These are phyloP conservation scores for Novumbra hubbsi DNA, from an alignment of 2,797 vertebrate species.

Conservation along the genomic window DNA sequence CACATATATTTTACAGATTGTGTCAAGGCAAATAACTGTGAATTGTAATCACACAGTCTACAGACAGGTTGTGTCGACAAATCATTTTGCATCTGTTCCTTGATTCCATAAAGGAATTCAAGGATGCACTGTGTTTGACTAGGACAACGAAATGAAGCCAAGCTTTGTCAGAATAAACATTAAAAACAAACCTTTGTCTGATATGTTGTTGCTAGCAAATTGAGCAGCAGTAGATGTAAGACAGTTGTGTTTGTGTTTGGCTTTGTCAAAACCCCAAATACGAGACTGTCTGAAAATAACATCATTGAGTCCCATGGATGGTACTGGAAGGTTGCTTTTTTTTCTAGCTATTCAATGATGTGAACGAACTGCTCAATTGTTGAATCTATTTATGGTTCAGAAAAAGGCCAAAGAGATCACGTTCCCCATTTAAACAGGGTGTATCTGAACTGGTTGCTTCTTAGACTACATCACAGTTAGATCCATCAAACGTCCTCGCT, in stretches of 20 bases:
- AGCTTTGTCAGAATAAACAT: too few species aligned
- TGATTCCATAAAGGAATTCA: too few species aligned
- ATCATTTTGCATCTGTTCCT: too few species aligned
- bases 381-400: conserved; percentile 21
- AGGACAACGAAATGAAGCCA: too few species aligned
- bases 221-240: neutral
- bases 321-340: neutral
- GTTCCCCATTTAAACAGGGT: conserved; percentile 23
- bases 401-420: conserved; percentile 35
- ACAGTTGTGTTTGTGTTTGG: neutral
- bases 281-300: neutral
- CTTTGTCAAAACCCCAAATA: neutral
- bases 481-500: conserved; percentile 7
- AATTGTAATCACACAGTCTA: too few species aligned
- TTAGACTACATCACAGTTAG: neutral
- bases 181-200: too few species aligned
- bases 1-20: too few species aligned
- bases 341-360: neutral
- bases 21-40: too few species aligned
- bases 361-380: neutral
- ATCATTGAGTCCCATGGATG: neutral
- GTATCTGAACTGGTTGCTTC: conserved; percentile 2
- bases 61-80: too few species aligned
- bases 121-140: too few species aligned
- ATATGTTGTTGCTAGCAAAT: too few species aligned